These are phyloP conservation scores for Branchellion lobata DNA, from an alignment of 2,888 invertebrate genomes.

Conservation along the genomic window DNA sequence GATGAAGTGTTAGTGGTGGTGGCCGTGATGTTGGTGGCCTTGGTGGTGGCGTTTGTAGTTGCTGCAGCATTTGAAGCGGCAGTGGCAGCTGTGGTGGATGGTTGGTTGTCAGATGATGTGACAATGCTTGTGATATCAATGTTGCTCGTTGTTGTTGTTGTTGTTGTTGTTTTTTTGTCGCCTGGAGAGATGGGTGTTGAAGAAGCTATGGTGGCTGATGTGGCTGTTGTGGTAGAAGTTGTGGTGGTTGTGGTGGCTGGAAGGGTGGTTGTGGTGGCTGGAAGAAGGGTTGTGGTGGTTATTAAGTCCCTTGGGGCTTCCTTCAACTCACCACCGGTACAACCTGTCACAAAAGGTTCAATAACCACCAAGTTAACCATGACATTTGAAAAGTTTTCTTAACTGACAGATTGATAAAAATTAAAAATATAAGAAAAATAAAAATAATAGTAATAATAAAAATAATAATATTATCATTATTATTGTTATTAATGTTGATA, in stretches of 20 bases:
- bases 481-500: neutral
- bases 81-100: neutral
- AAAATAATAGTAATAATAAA: neutral
- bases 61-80: neutral
- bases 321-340: neutral
- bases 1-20: no score
- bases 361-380: no score
- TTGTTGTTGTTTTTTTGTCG: neutral
- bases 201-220: neutral
- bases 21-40: no score
- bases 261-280: neutral
- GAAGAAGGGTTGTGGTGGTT: neutral
- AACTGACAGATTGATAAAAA: no score
- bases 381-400: no score
- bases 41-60: neutral
- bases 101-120: neutral
- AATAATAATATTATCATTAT: neutral
- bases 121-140: neutral
- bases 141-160: slow-evolving; percentile 9
- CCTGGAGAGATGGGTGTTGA: neutral
- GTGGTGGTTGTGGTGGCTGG: neutral
- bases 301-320: neutral
- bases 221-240: neutral
- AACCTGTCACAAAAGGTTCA: no score
- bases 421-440: neutral